Evolutionary conservation across 2,888 invertebrate species (phyloP).

Genomic region (Chloroclysta siterata): DNA sequence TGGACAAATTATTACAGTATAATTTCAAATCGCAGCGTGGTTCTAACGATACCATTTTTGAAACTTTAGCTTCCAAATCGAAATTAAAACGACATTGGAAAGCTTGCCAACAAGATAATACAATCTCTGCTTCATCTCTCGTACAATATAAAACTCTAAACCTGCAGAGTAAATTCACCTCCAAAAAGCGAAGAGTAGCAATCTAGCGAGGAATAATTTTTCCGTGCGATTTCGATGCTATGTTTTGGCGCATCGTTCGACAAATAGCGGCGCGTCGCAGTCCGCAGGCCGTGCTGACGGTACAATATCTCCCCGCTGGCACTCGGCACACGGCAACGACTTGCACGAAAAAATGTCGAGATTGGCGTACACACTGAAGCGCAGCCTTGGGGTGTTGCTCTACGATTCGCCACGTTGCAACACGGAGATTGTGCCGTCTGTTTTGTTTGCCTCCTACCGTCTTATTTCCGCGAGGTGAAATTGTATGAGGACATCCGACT

Average conservation of each 20-base stretch:
- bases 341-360: slow-evolving; percentile 74
- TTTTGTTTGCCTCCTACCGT: slow-evolving; percentile 80
- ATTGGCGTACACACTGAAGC: slow-evolving; percentile 69
- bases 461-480: slow-evolving; percentile 77
- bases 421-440: slow-evolving; percentile 79
- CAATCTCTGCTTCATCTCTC: slow-evolving; percentile 73
- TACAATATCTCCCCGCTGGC: slow-evolving; percentile 67
- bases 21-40: slow-evolving; percentile 13
- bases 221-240: slow-evolving; percentile 79
- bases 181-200: slow-evolving; percentile 76
- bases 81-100: slow-evolving; percentile 72
- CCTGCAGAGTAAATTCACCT: slow-evolving; percentile 74
- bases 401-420: slow-evolving; percentile 79
- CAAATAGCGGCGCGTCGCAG: slow-evolving; percentile 76
- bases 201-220: slow-evolving; percentile 78
- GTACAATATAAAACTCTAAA: slow-evolving; percentile 74
- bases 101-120: slow-evolving; percentile 80
- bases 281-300: slow-evolving; percentile 78
- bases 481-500: slow-evolving; percentile 70
- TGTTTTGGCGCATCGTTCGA: slow-evolving; percentile 83
- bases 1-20: too few relatives aligned
- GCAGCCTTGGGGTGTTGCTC: slow-evolving; percentile 74
- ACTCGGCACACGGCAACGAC: slow-evolving; percentile 51
- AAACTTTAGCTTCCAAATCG: slow-evolving; percentile 60
- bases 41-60: slow-evolving; percentile 26